Conservation (phyloP, 1,140 invertebrate species). For the Belonocnema kinseyi region DNA sequence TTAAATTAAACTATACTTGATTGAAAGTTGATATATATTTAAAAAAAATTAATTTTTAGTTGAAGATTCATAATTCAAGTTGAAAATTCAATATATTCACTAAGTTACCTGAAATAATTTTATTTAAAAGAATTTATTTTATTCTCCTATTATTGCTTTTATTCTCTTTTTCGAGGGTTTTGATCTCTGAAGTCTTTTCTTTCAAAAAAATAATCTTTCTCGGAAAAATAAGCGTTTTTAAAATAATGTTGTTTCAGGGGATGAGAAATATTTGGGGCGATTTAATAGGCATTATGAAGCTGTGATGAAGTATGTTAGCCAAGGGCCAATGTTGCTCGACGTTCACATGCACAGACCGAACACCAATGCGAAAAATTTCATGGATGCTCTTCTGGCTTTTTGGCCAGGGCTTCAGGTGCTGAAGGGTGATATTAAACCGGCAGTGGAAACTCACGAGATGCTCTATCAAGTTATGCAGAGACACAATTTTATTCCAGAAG, state of each 20-base stretch:
- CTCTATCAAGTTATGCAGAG: constrained; percentile 97
- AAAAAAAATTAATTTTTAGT: too few relatives aligned
- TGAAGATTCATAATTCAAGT: too few relatives aligned
- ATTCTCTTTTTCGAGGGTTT: too few relatives aligned
- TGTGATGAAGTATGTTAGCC: constrained; percentile 98
- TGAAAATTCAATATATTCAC: too few relatives aligned
- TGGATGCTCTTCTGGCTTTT: constrained; percentile 98
- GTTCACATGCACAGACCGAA: constrained; percentile 99
- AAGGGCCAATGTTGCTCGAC: constrained; percentile 95
- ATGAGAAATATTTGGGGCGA: constrained; percentile 91
- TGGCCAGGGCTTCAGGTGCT: constrained; percentile 97
- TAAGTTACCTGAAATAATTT: too few relatives aligned
- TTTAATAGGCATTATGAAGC: constrained; percentile 98
- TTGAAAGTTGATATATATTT: too few relatives aligned
- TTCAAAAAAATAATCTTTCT: too few relatives aligned
- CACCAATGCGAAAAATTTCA: constrained; percentile 96
- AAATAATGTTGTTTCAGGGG: constrained; percentile 76
- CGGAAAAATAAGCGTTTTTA: not conserved
- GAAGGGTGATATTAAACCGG: constrained; percentile 96
- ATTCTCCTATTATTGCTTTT: too few relatives aligned
- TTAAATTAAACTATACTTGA: too few relatives aligned
- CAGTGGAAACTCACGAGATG: constrained; percentile 98
- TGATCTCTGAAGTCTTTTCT: too few relatives aligned
- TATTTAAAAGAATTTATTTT: too few relatives aligned
- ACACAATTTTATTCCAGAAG: constrained; percentile 98